Evolutionary conservation across 2,888 invertebrate species (phyloP).

Genomic region (Metellina segmentata): DNA sequence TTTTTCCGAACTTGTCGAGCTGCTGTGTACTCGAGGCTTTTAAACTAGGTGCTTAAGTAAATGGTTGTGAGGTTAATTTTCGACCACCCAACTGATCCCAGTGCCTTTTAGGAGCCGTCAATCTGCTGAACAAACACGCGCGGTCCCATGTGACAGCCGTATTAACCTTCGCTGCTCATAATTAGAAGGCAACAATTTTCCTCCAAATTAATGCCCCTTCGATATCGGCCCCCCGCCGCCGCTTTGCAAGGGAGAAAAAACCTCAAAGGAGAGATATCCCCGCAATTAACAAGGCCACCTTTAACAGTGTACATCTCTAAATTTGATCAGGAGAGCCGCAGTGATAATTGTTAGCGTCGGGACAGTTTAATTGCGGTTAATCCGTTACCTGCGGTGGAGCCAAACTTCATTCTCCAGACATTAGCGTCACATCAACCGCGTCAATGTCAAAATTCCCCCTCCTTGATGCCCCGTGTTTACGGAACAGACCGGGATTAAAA

Average conservation of each 20-base stretch:
- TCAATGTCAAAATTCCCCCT: conserved; percentile 63
- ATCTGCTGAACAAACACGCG: conserved; percentile 56
- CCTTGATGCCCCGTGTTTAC: neutral
- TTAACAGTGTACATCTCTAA: conserved; percentile 72
- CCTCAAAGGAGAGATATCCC: conserved; percentile 47
- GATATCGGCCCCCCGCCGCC: conserved; percentile 45
- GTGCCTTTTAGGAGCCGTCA: conserved; percentile 68
- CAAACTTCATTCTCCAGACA: conserved; percentile 71
- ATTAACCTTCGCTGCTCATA: conserved; percentile 71
- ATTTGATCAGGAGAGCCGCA: conserved; percentile 72
- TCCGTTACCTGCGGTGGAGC: conserved; percentile 65
- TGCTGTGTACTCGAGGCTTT: conserved; percentile 16
- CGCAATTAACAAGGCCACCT: conserved; percentile 73
- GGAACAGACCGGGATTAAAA: conserved; percentile 12
- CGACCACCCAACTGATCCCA: conserved; percentile 57
- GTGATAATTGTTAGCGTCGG: conserved; percentile 75
- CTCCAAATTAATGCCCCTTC: conserved; percentile 69
- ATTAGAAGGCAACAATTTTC: conserved; percentile 76
- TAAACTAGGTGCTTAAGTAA: conserved; percentile 1
- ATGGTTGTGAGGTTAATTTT: conserved; percentile 21
- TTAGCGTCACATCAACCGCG: conserved; percentile 72
- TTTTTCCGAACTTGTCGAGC: neutral
- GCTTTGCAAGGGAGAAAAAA: conserved; percentile 19
- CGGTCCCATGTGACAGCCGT: conserved; percentile 67
- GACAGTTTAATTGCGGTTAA: conserved; percentile 77